These are phyloP conservation scores for Ctenoplectra terminalis DNA, from an alignment of 1,140 invertebrate genomes.

Conservation along the genomic window DNA sequence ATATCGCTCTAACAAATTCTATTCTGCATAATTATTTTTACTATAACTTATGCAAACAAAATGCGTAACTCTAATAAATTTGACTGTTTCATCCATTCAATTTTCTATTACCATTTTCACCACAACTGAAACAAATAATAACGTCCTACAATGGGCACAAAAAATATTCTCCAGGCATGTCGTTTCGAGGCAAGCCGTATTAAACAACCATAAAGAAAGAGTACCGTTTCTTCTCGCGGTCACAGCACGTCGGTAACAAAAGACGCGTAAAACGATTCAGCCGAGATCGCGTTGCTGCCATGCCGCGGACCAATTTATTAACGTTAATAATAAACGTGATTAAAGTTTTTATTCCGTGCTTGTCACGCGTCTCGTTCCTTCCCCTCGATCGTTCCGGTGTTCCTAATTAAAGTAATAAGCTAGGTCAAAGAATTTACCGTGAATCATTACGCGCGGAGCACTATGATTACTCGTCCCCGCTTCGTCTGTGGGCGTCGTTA, in stretches of 20 bases:
- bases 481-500: slow-evolving; percentile 16
- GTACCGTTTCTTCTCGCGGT: not conserved
- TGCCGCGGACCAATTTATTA: slow-evolving; percentile 41
- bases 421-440: slow-evolving; percentile 53
- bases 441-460: slow-evolving; percentile 40
- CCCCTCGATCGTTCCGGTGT: not conserved
- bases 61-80: too few relatives aligned
- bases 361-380: slow-evolving; percentile 34
- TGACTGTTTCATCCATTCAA: not conserved
- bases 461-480: slow-evolving; percentile 23
- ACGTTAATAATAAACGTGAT: slow-evolving; percentile 49
- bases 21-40: too few relatives aligned
- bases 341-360: slow-evolving; percentile 24
- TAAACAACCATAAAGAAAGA: not conserved
- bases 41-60: too few relatives aligned
- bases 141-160: not conserved
- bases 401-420: slow-evolving; percentile 53
- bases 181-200: not conserved
- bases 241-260: slow-evolving; percentile 31
- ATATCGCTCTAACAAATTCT: too few relatives aligned
- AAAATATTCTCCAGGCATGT: too few relatives aligned
- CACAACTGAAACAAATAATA: not conserved
- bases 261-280: slow-evolving; percentile 3
- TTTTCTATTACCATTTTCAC: not conserved
- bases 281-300: slow-evolving; percentile 1